Percentiles rank a stretch among this genome's conserved stretches.
Conservation (phyloP, 2,888 invertebrate genomes). For the Diarsia dahlii region DNA sequence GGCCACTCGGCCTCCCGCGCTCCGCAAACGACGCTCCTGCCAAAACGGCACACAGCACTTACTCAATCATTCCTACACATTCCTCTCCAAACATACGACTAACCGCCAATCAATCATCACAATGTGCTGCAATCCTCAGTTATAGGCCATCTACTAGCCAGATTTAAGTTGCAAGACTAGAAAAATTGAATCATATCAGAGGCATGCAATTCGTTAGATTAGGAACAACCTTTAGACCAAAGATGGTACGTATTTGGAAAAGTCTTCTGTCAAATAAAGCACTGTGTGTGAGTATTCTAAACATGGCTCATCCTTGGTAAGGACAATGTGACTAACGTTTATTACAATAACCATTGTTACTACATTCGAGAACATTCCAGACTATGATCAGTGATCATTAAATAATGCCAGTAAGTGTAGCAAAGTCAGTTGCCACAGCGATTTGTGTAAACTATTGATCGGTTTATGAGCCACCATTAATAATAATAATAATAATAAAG, state of each 20-base stretch:
- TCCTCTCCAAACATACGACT: slow-evolving; percentile 3
- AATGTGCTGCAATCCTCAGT: too few species aligned
- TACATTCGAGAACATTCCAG: background rate
- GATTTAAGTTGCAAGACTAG: background rate
- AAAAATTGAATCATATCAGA: too few species aligned
- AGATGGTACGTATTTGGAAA: too few species aligned
- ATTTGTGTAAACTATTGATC: background rate
- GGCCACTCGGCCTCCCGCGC: slow-evolving; percentile 31
- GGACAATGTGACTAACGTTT: slow-evolving; percentile 25
- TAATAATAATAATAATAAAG: too few species aligned
- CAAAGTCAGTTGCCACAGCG: background rate
- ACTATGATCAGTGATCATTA: background rate
- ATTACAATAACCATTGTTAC: background rate
- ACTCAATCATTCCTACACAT: slow-evolving; percentile 38
- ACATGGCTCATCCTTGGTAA: background rate
- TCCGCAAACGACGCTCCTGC: slow-evolving; percentile 23
- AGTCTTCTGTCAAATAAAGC: too few species aligned
- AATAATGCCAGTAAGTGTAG: background rate
- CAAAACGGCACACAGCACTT: slow-evolving; percentile 32
- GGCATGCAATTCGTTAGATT: too few species aligned
- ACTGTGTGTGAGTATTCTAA: background rate
- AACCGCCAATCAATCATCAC: background rate
- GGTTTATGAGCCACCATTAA: background rate
- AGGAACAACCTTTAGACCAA: too few species aligned
- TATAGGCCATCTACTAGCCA: background rate